Conservation (phyloP, 1,140 invertebrate species). For the Hylyphantes graminicola region DNA sequence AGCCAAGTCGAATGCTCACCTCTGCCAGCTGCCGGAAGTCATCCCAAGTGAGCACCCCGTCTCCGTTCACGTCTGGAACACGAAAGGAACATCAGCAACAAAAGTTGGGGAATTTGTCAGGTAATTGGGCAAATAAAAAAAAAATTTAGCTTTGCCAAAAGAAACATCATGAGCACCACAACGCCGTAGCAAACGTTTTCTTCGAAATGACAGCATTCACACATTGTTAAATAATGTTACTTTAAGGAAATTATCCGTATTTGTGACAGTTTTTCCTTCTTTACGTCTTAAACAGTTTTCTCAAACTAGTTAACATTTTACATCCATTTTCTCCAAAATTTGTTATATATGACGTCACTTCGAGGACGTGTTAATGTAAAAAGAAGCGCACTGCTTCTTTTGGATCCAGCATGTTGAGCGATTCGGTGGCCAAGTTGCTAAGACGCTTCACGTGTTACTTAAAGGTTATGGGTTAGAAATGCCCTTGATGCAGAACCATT, state of each 20-base stretch:
- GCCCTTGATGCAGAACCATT: too few relatives aligned
- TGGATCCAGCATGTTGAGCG: too few relatives aligned
- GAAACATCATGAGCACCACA: neutral
- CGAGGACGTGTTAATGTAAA: too few relatives aligned
- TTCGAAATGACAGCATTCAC: neutral
- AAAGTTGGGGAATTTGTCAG: neutral
- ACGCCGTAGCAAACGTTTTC: neutral
- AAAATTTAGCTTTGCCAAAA: neutral
- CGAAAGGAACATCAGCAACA: neutral
- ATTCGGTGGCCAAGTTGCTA: too few relatives aligned
- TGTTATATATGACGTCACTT: too few relatives aligned
- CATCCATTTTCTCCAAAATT: too few relatives aligned
- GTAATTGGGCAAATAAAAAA: neutral
- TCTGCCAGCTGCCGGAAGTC: constrained; percentile 65
- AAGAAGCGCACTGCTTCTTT: too few relatives aligned
- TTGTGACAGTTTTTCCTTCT: too few relatives aligned
- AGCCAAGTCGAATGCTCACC: constrained; percentile 34
- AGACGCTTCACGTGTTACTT: too few relatives aligned
- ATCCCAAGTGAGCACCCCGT: constrained; percentile 65
- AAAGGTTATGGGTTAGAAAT: too few relatives aligned
- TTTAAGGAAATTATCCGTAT: neutral
- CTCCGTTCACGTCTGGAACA: constrained; percentile 64
- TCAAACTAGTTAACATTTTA: too few relatives aligned
- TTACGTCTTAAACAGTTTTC: too few relatives aligned
- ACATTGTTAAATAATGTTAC: neutral